These are phyloP conservation scores for Ianthella basta DNA, from an alignment of 37 sponge, comb jelly and placozoan species.

Conservation along the genomic window DNA sequence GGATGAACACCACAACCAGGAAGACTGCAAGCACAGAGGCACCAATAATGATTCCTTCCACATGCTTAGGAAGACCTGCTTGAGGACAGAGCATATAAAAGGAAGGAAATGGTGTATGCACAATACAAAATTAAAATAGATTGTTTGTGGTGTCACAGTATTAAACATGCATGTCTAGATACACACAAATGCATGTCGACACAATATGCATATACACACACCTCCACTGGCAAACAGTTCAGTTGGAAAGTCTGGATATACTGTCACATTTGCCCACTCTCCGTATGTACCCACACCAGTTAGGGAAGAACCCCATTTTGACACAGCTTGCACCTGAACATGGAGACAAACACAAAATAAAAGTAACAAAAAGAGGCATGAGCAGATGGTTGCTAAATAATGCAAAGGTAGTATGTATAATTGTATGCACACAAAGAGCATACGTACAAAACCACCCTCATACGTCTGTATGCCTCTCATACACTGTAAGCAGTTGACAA, in stretches of 20 bases:
- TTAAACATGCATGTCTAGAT: not conserved
- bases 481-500: no score
- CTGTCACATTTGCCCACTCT: constrained; percentile 19
- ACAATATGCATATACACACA: not conserved
- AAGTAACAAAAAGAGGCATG: not conserved
- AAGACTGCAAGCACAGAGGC: constrained; percentile 8
- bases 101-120: not conserved
- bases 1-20: constrained; percentile 15
- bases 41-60: constrained; percentile 25
- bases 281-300: not conserved
- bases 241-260: not conserved
- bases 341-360: not conserved
- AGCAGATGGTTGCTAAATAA: no score
- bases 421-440: not conserved
- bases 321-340: constrained; percentile 22
- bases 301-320: not conserved
- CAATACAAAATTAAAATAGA: not conserved
- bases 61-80: not conserved
- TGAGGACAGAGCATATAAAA: not conserved
- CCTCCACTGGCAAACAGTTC: not conserved
- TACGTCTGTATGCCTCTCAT: not conserved
- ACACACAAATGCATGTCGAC: not conserved
- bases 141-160: not conserved
- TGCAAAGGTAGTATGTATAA: not conserved
- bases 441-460: not conserved